Percentiles rank a stretch among this genome's conserved stretches.
These are phyloP conservation scores for Bombus confusus DNA, from an alignment of 1,140 invertebrate genomes.

Conservation along the genomic window DNA sequence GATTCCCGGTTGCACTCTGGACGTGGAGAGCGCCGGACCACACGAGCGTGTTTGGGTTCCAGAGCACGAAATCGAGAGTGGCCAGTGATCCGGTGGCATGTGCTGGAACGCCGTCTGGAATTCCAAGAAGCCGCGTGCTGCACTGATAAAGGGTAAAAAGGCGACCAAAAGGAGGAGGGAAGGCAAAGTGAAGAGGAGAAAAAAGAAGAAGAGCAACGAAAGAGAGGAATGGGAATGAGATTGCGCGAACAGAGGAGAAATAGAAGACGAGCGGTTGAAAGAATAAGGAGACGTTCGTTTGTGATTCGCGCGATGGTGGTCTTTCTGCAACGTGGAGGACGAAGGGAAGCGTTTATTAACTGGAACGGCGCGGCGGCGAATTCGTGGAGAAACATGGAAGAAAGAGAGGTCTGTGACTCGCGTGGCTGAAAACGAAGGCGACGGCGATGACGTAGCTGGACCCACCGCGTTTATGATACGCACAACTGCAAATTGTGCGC, in stretches of 20 bases:
- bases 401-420: not conserved
- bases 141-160: constrained; percentile 43
- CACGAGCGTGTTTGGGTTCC: constrained; percentile 60
- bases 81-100: constrained; percentile 57
- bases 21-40: constrained; percentile 33
- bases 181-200: not conserved
- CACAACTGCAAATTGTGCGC: constrained; percentile 59
- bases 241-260: not conserved
- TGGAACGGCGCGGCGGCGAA: not conserved
- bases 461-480: constrained; percentile 50
- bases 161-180: not conserved
- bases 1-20: constrained; percentile 43
- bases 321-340: not conserved
- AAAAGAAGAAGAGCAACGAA: not conserved
- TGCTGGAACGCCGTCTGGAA: constrained; percentile 64
- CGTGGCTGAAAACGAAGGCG: not conserved
- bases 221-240: not conserved
- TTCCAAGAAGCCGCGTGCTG: constrained; percentile 63
- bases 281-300: not conserved
- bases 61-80: constrained; percentile 68
- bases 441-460: constrained; percentile 35
- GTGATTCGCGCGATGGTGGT: not conserved
- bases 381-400: not conserved
- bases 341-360: not conserved
- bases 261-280: too few relatives aligned